A percentile compares a stretch with the other conserved stretches of the same genome.
Conservation (phyloP, 53 echinoderm and acorn worm genomes). For the Paelopatides confundens region DNA sequence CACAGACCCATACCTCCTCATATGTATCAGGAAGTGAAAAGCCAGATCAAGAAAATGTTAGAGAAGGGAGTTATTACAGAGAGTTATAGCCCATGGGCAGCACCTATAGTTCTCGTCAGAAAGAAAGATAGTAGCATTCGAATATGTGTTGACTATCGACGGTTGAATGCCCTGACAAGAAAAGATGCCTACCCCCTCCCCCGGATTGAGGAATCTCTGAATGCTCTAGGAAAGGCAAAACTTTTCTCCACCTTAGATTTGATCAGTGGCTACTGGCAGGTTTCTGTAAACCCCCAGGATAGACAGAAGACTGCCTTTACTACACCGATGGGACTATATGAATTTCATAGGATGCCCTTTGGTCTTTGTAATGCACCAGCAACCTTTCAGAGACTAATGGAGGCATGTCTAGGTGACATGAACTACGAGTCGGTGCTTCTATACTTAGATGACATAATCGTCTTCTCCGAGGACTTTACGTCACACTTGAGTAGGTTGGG, state of each 20-base stretch:
- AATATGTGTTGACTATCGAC: slow-evolving; percentile 50
- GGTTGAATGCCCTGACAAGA: slow-evolving; percentile 27
- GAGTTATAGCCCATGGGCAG: slow-evolving; percentile 33
- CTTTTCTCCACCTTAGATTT: neutral
- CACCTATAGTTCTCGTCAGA: slow-evolving; percentile 42
- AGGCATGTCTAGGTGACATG: slow-evolving; percentile 52
- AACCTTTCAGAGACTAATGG: slow-evolving; percentile 69
- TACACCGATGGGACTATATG: slow-evolving; percentile 33
- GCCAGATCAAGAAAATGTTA: slow-evolving; percentile 24
- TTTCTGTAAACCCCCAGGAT: slow-evolving; percentile 45
- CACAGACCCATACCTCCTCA: slow-evolving; percentile 25
- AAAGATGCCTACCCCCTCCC: slow-evolving; percentile 49
- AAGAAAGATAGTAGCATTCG: slow-evolving; percentile 28
- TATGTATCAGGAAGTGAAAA: slow-evolving; percentile 36
- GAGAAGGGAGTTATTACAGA: slow-evolving; percentile 12
- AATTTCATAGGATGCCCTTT: slow-evolving; percentile 71
- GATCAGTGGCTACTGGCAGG: slow-evolving; percentile 65
- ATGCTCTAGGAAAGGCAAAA: neutral
- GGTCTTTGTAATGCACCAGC: slow-evolving; percentile 66
- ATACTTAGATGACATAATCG: slow-evolving; percentile 69
- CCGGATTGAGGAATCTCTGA: slow-evolving; percentile 31
- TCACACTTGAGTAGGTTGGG: slow-evolving; percentile 26
- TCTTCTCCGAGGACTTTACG: slow-evolving; percentile 60
- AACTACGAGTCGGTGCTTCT: slow-evolving; percentile 58
- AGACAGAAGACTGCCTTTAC: slow-evolving; percentile 50